These are phyloP conservation scores for Nomada lathburiana DNA, from an alignment of 2,888 invertebrate species.

Conservation along the genomic window DNA sequence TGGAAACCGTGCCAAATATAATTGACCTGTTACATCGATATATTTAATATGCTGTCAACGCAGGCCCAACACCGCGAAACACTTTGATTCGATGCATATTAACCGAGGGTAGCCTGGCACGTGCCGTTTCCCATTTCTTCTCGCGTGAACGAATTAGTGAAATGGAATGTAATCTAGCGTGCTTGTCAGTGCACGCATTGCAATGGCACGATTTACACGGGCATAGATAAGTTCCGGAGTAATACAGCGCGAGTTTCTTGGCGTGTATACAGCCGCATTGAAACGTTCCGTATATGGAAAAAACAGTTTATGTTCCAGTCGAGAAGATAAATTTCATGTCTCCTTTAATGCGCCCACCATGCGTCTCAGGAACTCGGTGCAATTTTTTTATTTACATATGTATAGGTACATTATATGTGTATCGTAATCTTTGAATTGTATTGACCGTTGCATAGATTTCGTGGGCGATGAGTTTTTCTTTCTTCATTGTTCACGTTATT, in stretches of 20 bases:
- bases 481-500: no score
- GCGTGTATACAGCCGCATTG: no score
- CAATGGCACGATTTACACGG: not conserved
- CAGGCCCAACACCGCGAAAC: no score
- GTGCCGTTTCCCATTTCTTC: conserved; percentile 27
- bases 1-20: no score
- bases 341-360: not conserved
- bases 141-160: not conserved
- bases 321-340: not conserved
- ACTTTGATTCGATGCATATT: not conserved
- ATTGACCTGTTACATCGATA: not conserved
- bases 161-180: conserved; percentile 7
- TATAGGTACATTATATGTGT: no score
- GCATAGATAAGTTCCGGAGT: conserved; percentile 12
- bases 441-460: no score
- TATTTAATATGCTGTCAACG: not conserved
- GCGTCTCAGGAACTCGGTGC: no score
- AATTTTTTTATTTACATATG: no score
- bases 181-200: not conserved
- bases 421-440: no score
- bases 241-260: not conserved
- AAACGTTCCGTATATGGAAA: not conserved
- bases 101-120: conserved; percentile 1
- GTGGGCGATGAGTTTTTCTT: no score
- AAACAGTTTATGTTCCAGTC: not conserved